Conservation (phyloP, 2,113 vertebrate species). For the Xerus inauris region DNA sequence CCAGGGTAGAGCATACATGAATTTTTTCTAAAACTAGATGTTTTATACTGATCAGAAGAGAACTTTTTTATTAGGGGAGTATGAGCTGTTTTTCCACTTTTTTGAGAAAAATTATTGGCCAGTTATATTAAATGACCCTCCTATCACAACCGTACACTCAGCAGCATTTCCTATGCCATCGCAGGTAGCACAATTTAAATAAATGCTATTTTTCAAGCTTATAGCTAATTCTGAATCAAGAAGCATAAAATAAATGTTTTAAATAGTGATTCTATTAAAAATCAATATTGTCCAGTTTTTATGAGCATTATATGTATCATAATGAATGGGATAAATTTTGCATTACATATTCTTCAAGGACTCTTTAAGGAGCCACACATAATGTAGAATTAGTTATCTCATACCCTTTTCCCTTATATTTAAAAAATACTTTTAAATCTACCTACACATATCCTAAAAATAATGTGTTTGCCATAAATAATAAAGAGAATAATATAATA, state of each 20-base stretch:
- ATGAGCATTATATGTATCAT: constrained; percentile 48
- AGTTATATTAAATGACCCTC: constrained; percentile 39
- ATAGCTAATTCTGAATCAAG: constrained; percentile 68
- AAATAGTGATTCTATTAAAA: constrained; percentile 79
- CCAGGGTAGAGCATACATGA: not conserved
- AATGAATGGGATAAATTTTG: constrained; percentile 78
- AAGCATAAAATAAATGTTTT: constrained; percentile 77
- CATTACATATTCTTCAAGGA: constrained; percentile 75
- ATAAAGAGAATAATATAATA: not conserved
- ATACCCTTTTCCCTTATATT: not conserved
- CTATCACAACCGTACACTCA: not conserved
- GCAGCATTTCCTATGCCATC: not conserved
- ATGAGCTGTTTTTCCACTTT: constrained; percentile 57
- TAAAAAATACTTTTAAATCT: not conserved
- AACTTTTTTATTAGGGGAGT: not conserved
- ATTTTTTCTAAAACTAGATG: not conserved
- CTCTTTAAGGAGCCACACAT: constrained; percentile 68
- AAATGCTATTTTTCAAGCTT: constrained; percentile 57
- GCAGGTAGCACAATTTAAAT: constrained; percentile 41
- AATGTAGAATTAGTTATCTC: constrained; percentile 43
- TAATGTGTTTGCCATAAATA: constrained; percentile 58
- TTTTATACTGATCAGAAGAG: not conserved
- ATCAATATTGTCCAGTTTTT: constrained; percentile 80
- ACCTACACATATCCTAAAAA: not conserved
- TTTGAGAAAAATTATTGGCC: constrained; percentile 27